phyloP scores from a whole-genome alignment of 2,113 vertebrate species.

The Muntiacus muntjak region DNA sequence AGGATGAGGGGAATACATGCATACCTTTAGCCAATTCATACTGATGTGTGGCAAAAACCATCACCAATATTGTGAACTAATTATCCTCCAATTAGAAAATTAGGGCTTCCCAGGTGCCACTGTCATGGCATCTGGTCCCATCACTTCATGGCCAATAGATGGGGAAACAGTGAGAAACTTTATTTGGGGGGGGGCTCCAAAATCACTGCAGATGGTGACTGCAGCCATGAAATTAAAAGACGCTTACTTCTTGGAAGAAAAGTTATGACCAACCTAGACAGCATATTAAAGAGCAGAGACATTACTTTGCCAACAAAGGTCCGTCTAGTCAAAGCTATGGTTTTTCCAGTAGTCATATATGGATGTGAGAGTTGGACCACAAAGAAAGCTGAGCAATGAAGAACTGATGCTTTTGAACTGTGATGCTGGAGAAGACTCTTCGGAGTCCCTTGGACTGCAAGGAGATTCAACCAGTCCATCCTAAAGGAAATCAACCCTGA shows the following conservation, averaged over 20 bases:
- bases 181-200: neutral
- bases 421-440: neutral
- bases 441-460: neutral
- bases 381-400: neutral
- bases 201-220: neutral
- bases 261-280: neutral
- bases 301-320: neutral
- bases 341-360: neutral
- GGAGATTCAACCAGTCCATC: neutral
- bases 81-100: neutral
- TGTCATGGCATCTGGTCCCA: neutral
- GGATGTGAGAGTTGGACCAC: neutral
- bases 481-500: neutral
- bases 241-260: neutral
- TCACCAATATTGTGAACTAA: neutral
- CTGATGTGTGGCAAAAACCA: neutral
- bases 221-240: neutral
- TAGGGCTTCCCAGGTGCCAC: neutral
- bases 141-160: neutral
- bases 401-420: neutral
- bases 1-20: neutral
- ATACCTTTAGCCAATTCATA: neutral
- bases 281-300: neutral
- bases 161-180: neutral
- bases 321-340: neutral